Evolutionary conservation across 2,888 invertebrate species (phyloP), one percentile per base, ranked within the genome.

Genomic region (Lycia hirtaria): DNA sequence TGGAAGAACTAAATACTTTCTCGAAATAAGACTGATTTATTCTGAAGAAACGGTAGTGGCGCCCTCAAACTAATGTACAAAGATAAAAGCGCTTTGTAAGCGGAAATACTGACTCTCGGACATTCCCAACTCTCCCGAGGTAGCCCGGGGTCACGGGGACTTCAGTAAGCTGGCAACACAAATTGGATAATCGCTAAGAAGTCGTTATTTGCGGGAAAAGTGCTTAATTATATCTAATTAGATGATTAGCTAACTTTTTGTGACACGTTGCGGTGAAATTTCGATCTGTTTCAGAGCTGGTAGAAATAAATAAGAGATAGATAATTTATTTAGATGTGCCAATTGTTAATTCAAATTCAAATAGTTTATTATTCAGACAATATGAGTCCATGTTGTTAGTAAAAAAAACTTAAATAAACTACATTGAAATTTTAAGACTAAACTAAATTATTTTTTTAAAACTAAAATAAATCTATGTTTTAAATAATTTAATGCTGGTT

Each of bases 131-230:
- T 17, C 26, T 41, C 38, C 15, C 26, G 26, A 15, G 41, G 9
- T 14, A 15, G n/a, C 14, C 26, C 26, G 41, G 41, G 41, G 10
- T 26, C 15, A 9, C 9, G 5, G 19, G 26, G 26, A 41, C 14
- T 15, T 22, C 12, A 15, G 41, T 38, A 26, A 41, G 41, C 26
- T 41, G 41, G 41, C 41, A 41, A 41, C 10, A 28, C 41, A 41
- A 26, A 41, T 41, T 26, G 41, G 41, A 41, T 41, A 28, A 41
- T 26, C 41, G n/a, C 26, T 28, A 26, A 28, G 41, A 28, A 41
- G 26, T 28, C 26, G 15, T 41, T n/a, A 26, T 41, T 26, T 26
- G 26, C 17, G 17, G 17, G 26, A 15, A 24, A 22, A 41, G 26
- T 26, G 17, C 15, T 17, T 26, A 9, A 17, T 10, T 26, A 26